Base-by-base conservation (phyloP, 2,888 invertebrate genomes). In the Scrobipalpa costella region DNA sequence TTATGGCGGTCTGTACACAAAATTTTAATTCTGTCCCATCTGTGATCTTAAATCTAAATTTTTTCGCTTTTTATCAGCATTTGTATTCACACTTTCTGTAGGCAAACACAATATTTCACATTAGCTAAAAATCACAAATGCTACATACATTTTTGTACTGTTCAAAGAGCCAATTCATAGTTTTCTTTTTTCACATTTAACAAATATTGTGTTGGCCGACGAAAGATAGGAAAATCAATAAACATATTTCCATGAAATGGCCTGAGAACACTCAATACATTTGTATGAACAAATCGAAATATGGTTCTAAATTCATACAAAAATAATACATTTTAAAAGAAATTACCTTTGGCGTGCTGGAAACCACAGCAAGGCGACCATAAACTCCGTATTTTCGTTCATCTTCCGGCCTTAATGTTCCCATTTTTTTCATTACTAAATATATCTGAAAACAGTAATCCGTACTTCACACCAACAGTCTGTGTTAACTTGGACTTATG, bases 361-460 rank as follows among this genome's bases (percentile, higher is more conserved):
- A 81, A 44, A 89, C 78, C 57, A 85, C 81, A 47, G 90, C 85
- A 34, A 90, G 80, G 66, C 92, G 88, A 55, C 90, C 93, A 73
- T 93, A 93, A 60, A 93, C 90, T 57, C 93, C 93, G 75, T 94
- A 95, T 76, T 94, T 94, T 61, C 92, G 90, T 77, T 94, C 93
- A 71, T 95, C 95, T 67, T 93, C 93, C 2, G 93, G 92, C 69
- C 94, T 85, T 62, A 95, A 78, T 0, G 93, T 93, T 63, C 94
- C 94, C 85, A 94, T 94, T 79, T 93, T 93, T 79, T 94, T 94
- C 93, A 95, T 93, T 0, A 94, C 93, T 73, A 93, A 87, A 77
- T 94, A 95, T 66, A 93, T 92, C 87, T 93, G 81, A 64, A 69
- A 69, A 60, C 33, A 58, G 13, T 2, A 2, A 55, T 19, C 8